Evolutionary conservation across 2,797 vertebrate species (phyloP), one percentile per base, ranked within the genome.

Genomic region (Chrysocyon brachyurus): DNA sequence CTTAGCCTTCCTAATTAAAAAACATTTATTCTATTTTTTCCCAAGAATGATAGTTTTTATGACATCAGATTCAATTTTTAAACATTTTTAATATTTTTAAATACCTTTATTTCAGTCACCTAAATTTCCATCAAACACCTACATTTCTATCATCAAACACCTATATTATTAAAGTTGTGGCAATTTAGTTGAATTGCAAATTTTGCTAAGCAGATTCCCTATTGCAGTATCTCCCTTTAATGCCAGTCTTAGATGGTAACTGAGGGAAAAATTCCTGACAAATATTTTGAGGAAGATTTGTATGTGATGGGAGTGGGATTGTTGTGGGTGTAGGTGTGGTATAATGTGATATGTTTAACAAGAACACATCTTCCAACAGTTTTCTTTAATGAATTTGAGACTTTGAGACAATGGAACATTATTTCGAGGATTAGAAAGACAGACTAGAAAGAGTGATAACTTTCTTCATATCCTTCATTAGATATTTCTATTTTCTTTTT

Each of bases 381-480:
- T 91, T 90, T 86, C 56, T 82, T 89, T 82, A 93, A 92, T 70
- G 16, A 54, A 75, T 90, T 64, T 94, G 63, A 89, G 52, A 91
- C 31, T 91, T 77, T 68, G 93, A 96, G 54, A 87, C 36, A 75
- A 79, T 1, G 40, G 22, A 75, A 79, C 22, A 68, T 63, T 90
- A 40, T 83, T 94, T 75, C 54, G 33, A 77, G n/a, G 14, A 75
- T 94, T 72, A 90, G 33, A 64, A 61, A 89, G 49, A 77, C 11
- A 54, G 56, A 56, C 21, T 12, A 81, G 77, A 86, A 73, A 79
- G 22, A 78, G 66, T 4, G 92, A 68, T 12, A 87, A 61, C 10
- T 61, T 85, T 81, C 54, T 46, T 88, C 64, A 90, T 63, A 46
- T 40, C 14, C 17, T 87, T 90, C 33, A 90, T 68, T 64, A 36